Evolutionary conservation across 64 coral and sea anemone species (phyloP).

Genomic region (Anthopleura sola): DNA sequence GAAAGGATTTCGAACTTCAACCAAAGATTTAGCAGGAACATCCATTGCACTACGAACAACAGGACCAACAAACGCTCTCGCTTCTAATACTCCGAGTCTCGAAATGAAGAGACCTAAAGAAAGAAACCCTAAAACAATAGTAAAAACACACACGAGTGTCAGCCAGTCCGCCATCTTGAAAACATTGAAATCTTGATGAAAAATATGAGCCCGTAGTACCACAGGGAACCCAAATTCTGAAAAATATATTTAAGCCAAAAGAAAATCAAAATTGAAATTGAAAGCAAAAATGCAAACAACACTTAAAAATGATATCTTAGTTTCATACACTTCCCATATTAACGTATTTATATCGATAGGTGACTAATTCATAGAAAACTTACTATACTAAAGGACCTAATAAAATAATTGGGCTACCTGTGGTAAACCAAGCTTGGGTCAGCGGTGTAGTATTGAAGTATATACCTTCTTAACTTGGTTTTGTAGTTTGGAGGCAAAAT

Average conservation of each 20-base stretch:
- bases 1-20: conserved; percentile 83
- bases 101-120: conserved; percentile 61
- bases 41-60: conserved; percentile 28
- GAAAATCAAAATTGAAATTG: background rate
- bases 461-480: too few species aligned
- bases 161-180: conserved; percentile 63
- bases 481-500: background rate
- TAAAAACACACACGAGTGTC: conserved; percentile 40
- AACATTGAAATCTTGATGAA: conserved; percentile 63
- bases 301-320: background rate
- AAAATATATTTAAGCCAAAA: background rate
- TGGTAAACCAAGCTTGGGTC: background rate
- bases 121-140: conserved; percentile 54
- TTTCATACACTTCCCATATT: background rate
- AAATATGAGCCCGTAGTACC: background rate
- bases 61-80: conserved; percentile 44
- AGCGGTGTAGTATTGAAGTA: conserved; percentile 30
- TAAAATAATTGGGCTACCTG: background rate
- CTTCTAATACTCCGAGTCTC: conserved; percentile 75
- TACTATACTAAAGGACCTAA: background rate
- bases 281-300: background rate
- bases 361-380: background rate
- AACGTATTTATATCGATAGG: background rate
- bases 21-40: conserved; percentile 52
- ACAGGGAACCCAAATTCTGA: background rate